Evolutionary conservation across 2,797 vertebrate genomes (phyloP).

Genomic region (Sebastes vulpes): DNA sequence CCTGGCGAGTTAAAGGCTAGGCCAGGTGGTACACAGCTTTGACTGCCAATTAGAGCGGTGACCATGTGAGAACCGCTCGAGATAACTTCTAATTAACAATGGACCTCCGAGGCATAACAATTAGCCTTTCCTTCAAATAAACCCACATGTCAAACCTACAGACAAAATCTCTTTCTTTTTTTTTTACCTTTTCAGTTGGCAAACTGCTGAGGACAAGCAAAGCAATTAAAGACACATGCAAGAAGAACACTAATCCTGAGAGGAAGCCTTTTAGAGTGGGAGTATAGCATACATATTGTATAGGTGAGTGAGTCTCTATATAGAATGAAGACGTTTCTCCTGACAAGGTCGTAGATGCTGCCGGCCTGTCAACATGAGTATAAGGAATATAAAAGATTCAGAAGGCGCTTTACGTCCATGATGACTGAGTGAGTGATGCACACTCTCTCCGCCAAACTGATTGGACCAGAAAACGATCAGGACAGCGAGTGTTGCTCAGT

Average conservation of each 20-base stretch:
- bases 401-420: slow-evolving; percentile 31
- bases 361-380: slow-evolving; percentile 39
- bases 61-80: slow-evolving; percentile 68
- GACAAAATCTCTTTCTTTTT: slow-evolving; percentile 17
- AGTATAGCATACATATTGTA: not conserved
- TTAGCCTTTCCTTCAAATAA: slow-evolving; percentile 71
- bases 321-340: slow-evolving; percentile 42
- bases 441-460: not conserved
- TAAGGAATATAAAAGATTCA: slow-evolving; percentile 25
- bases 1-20: slow-evolving; percentile 73
- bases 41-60: slow-evolving; percentile 78
- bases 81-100: slow-evolving; percentile 78
- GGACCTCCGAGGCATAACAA: slow-evolving; percentile 74
- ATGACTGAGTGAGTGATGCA: slow-evolving; percentile 13
- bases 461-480: slow-evolving; percentile 16
- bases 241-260: not conserved
- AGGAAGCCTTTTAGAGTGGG: not conserved
- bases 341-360: slow-evolving; percentile 53
- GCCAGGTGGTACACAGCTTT: slow-evolving; percentile 75
- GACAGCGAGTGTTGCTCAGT: slow-evolving; percentile 14
- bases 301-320: not conserved
- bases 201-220: slow-evolving; percentile 4
- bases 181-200: not conserved
- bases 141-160: slow-evolving; percentile 31
- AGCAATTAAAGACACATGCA: not conserved